Evolutionary conservation across 2,888 invertebrate genomes (phyloP).

Genomic region (Parasteatoda lunata): DNA sequence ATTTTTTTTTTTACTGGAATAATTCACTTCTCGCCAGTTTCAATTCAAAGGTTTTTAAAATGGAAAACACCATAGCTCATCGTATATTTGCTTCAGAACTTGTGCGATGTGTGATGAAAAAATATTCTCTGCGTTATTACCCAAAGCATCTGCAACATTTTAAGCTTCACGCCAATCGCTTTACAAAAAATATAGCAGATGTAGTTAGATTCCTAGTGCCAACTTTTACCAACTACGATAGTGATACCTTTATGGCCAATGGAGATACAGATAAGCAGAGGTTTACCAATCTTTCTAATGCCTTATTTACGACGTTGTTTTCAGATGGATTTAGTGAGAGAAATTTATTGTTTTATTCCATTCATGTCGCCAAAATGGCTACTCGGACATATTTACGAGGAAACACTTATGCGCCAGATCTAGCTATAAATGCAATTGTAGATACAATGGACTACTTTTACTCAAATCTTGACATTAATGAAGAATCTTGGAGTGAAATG

Average conservation of each 20-base stretch:
- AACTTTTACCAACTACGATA: constrained; percentile 26
- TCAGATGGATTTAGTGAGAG: constrained; percentile 22
- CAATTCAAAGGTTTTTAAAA: background rate
- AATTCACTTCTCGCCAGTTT: no score
- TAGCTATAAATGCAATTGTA: constrained; percentile 14
- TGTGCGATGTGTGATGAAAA: constrained; percentile 24
- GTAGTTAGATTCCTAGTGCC: constrained; percentile 18
- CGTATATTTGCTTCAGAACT: constrained; percentile 29
- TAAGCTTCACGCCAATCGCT: constrained; percentile 6
- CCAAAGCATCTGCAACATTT: background rate
- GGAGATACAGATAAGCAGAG: constrained; percentile 23
- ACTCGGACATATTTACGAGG: constrained; percentile 11
- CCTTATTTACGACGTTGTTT: constrained; percentile 14
- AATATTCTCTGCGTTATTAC: constrained; percentile 11
- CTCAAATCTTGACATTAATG: constrained; percentile 34
- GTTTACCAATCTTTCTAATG: constrained; percentile 22
- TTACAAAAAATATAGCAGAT: constrained; percentile 8
- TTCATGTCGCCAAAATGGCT: constrained; percentile 38
- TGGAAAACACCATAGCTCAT: constrained; percentile 5
- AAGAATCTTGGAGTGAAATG: constrained; percentile 31
- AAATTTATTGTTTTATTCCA: constrained; percentile 8
- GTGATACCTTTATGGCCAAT: constrained; percentile 9
- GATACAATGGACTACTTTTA: constrained; percentile 48
- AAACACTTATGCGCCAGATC: constrained; percentile 6
- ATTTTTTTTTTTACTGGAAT: no score